phyloP scores from a whole-genome alignment of 2,797 vertebrate species.

The Danio aesculapii region DNA sequence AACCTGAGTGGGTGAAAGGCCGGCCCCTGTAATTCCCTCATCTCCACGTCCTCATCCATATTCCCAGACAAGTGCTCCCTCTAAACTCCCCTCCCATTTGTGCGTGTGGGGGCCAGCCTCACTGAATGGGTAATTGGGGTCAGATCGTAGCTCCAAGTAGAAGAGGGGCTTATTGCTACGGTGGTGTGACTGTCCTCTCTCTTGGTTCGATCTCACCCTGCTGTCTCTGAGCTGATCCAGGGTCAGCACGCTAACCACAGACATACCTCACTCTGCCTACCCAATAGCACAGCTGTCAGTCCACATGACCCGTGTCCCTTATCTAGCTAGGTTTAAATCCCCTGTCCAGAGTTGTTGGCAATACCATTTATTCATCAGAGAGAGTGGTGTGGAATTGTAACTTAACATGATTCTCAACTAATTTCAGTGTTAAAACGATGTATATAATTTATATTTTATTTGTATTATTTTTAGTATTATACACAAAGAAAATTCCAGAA shows the following conservation, averaged over 20 bases:
- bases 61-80: slow-evolving; percentile 75
- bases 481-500: slow-evolving; percentile 1
- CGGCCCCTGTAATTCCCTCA: slow-evolving; percentile 72
- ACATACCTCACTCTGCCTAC: slow-evolving; percentile 1
- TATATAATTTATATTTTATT: no score
- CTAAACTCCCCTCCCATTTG: slow-evolving; percentile 78
- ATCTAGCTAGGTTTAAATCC: slow-evolving; percentile 17
- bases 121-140: slow-evolving; percentile 88
- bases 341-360: not conserved
- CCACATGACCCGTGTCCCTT: slow-evolving; percentile 13
- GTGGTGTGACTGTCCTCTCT: slow-evolving; percentile 63
- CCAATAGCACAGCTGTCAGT: slow-evolving; percentile 8
- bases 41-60: slow-evolving; percentile 78
- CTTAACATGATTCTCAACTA: no score
- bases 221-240: slow-evolving; percentile 18
- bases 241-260: not conserved
- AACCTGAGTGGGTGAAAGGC: slow-evolving; percentile 66
- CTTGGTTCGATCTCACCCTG: slow-evolving; percentile 28
- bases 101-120: slow-evolving; percentile 72
- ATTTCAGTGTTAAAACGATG: no score
- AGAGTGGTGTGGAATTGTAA: no score
- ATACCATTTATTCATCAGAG: not conserved
- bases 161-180: slow-evolving; percentile 72
- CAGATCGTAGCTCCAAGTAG: slow-evolving; percentile 70
- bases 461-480: no score